Evolutionary conservation across 1,140 invertebrate species (phyloP), one percentile per base, ranked within the genome.

Genomic region (Popillia japonica): DNA sequence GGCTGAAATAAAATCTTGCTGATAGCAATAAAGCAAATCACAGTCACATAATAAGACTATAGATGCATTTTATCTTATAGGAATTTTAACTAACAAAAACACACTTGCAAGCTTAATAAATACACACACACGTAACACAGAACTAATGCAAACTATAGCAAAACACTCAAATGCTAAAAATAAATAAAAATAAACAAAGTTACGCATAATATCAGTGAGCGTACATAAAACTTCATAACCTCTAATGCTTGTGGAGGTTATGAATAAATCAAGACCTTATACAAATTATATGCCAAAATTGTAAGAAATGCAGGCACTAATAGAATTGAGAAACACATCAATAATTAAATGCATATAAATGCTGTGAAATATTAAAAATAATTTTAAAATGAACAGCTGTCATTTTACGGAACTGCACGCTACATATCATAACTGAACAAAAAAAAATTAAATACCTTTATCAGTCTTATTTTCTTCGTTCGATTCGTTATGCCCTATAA

Each of bases 1-100:
- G 48, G 80, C 83, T 83, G 80, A 82, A 85, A 83, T 77, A 79
- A 83, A 83, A 83, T 48, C 72, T 40, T 76, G 17, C 55, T 59
- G 48, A 76, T 59, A 73, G 75, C 61, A 34, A 72, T 41, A 72
- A 78, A 48, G 73, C 59, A 72, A 68, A 68, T 68, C 20, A 68
- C 61, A 68, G 9, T 10, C 61, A 68, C 61, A 74, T 74, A 17
- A n/a, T n/a, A 4, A 34, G 27, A 4, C 1, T 34, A 4, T 34
- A 41, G n/a, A 74, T 40, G 27, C 40, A 40, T 11, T 74, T 74
- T 41, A 20, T 41, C 72, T 40, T 41, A 74, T 74, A 40, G 34
- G n/a, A 74, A 74, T 74, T 74, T 41, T 14, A 42, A 17, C 72
- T 74, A 74, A 74, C 41, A 34, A 34, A n/a, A 74, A 74, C 40